These are phyloP conservation scores for Lerista edwardsae DNA, from an alignment of 2,797 vertebrate genomes.

Conservation along the genomic window DNA sequence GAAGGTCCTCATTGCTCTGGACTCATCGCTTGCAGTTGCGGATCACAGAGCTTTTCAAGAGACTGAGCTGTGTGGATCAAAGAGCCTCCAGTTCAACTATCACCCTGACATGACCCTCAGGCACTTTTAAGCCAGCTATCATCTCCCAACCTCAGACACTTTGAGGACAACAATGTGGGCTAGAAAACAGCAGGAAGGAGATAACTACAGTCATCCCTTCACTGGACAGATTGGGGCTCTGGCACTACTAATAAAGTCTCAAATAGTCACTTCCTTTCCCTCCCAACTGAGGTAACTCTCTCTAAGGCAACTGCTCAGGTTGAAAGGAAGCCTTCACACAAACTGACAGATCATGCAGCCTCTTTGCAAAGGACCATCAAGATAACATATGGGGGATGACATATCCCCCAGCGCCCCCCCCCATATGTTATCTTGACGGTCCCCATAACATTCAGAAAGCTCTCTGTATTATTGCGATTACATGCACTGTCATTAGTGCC, in stretches of 20 bases:
- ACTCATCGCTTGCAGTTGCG: not conserved
- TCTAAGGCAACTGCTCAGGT: too few relatives aligned
- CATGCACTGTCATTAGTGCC: not conserved
- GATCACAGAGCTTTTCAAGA: not conserved
- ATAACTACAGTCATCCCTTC: too few relatives aligned
- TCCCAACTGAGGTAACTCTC: too few relatives aligned
- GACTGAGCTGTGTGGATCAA: not conserved
- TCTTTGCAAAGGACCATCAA: too few relatives aligned
- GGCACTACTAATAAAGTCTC: not conserved
- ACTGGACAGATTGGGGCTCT: too few relatives aligned
- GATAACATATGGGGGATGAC: too few relatives aligned
- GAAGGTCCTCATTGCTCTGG: not conserved
- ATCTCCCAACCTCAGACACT: not conserved
- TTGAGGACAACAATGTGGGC: not conserved
- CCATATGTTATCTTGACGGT: too few relatives aligned
- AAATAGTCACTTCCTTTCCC: too few relatives aligned
- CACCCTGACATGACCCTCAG: not conserved
- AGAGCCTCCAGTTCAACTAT: not conserved
- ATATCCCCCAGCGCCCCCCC: too few relatives aligned
- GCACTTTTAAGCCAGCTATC: not conserved
- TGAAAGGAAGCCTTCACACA: too few relatives aligned
- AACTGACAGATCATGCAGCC: too few relatives aligned
- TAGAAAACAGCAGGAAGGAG: not conserved
- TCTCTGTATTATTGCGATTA: not conserved
- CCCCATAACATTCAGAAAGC: not conserved